Evolutionary conservation across 2,888 invertebrate species (phyloP).

Genomic region (Halocaridina rubra): DNA sequence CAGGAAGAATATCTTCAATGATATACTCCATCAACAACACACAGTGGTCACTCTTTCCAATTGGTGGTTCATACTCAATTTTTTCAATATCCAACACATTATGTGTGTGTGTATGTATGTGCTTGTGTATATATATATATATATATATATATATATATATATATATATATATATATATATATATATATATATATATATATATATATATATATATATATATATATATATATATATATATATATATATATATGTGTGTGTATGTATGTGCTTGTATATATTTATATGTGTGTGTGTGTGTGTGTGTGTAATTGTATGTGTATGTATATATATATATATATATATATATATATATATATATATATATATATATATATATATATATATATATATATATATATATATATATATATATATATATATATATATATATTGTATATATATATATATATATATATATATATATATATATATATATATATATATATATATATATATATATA

Average conservation of each 20-base stretch:
- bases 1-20: too few relatives aligned
- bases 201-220: not conserved
- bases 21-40: too few relatives aligned
- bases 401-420: conserved; percentile 17
- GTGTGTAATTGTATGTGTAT: not conserved
- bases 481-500: conserved; percentile 3
- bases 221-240: not conserved
- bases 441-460: conserved; percentile 14
- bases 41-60: too few relatives aligned
- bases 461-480: conserved; percentile 14
- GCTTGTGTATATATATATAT: not conserved
- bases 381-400: conserved; percentile 10
- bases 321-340: conserved; percentile 1
- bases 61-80: too few relatives aligned
- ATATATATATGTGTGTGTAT: not conserved
- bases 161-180: not conserved
- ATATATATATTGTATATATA: conserved; percentile 6
- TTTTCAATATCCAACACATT: too few relatives aligned
- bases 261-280: not conserved
- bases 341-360: conserved; percentile 12
- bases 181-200: not conserved
- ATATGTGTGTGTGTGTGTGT: not conserved
- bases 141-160: not conserved
- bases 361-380: conserved; percentile 15
- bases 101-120: conserved; percentile 8